A percentile compares a stretch with the other conserved stretches of the same genome.
phyloP scores from a whole-genome alignment of 1,140 invertebrate species.

The Brachionus rotundiformis region DNA sequence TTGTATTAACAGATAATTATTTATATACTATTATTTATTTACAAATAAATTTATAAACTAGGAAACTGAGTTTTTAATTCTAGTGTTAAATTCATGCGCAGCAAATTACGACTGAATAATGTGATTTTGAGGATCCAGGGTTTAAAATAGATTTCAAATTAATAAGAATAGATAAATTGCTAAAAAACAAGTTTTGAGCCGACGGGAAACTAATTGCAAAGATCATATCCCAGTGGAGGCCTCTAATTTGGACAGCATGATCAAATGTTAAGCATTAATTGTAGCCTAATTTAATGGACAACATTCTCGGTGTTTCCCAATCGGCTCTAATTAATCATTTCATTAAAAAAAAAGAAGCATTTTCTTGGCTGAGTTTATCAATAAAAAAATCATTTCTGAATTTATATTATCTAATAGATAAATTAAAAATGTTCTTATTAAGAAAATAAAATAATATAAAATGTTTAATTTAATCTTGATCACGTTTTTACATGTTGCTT shows the following conservation, averaged over 20 bases:
- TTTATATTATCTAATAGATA: not conserved
- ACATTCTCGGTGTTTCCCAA: not conserved
- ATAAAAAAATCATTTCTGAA: not conserved
- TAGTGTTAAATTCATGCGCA: too few relatives aligned
- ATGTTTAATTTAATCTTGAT: not conserved
- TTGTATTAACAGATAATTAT: too few relatives aligned
- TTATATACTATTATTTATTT: too few relatives aligned
- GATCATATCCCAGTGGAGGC: not conserved
- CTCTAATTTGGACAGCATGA: slow-evolving; percentile 17
- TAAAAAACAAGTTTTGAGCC: not conserved
- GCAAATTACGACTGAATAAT: not conserved
- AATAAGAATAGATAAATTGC: not conserved
- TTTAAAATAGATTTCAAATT: not conserved
- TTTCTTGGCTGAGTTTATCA: not conserved
- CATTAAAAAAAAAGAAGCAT: not conserved
- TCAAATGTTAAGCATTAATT: slow-evolving; percentile 2
- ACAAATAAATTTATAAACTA: not conserved
- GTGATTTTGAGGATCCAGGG: not conserved
- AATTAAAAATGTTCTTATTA: not conserved
- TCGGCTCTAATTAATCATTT: not conserved
- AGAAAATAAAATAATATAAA: not conserved
- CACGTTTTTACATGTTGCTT: not conserved
- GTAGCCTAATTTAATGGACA: not conserved
- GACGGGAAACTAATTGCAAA: not conserved
- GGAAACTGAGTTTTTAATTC: not conserved